A percentile compares a stretch with the other conserved stretches of the same genome.
phyloP scores from a whole-genome alignment of 1,140 invertebrate species.

The Drosophila chauvacae region DNA sequence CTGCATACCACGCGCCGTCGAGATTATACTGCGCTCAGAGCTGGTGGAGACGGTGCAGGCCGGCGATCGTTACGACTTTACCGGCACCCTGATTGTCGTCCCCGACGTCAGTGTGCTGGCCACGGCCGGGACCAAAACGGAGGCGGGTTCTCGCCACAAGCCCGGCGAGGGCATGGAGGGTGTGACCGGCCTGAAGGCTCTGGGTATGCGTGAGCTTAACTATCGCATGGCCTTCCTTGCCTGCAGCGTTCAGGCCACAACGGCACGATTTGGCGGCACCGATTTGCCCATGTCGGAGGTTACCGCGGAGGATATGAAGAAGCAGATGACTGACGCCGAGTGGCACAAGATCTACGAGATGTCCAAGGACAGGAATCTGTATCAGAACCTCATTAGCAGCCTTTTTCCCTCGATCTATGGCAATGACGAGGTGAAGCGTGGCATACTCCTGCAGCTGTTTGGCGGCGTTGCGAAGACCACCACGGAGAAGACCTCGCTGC shows the following conservation, averaged over 20 bases:
- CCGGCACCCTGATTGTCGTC: slow-evolving; percentile 98
- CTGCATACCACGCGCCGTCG: slow-evolving; percentile 97
- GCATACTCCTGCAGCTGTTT: slow-evolving; percentile 97
- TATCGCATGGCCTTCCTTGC: slow-evolving; percentile 98
- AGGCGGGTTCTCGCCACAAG: slow-evolving; percentile 91
- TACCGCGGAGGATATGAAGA: slow-evolving; percentile 95
- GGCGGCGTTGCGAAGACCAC: slow-evolving; percentile 99
- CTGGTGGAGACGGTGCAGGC: slow-evolving; percentile 97
- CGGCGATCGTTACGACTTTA: slow-evolving; percentile 96
- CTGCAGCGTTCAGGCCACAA: slow-evolving; percentile 95
- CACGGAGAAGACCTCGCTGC: slow-evolving; percentile 92
- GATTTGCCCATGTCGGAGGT: slow-evolving; percentile 92
- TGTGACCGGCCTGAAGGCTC: slow-evolving; percentile 94
- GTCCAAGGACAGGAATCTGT: slow-evolving; percentile 96
- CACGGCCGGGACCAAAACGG: slow-evolving; percentile 93
- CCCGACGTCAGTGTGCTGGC: slow-evolving; percentile 96
- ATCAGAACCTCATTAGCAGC: slow-evolving; percentile 95
- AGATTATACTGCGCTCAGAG: slow-evolving; percentile 98
- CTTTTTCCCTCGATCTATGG: slow-evolving; percentile 99
- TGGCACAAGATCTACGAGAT: slow-evolving; percentile 99
- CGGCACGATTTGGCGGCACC: slow-evolving; percentile 92
- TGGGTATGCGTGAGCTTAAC: slow-evolving; percentile 98
- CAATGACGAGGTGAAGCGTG: slow-evolving; percentile 98
- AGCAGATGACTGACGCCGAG: slow-evolving; percentile 97
- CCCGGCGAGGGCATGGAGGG: slow-evolving; percentile 93